Evolutionary conservation across 2,888 invertebrate species (phyloP), one percentile per base, ranked within the genome.

Genomic region (Hypena proboscidalis): DNA sequence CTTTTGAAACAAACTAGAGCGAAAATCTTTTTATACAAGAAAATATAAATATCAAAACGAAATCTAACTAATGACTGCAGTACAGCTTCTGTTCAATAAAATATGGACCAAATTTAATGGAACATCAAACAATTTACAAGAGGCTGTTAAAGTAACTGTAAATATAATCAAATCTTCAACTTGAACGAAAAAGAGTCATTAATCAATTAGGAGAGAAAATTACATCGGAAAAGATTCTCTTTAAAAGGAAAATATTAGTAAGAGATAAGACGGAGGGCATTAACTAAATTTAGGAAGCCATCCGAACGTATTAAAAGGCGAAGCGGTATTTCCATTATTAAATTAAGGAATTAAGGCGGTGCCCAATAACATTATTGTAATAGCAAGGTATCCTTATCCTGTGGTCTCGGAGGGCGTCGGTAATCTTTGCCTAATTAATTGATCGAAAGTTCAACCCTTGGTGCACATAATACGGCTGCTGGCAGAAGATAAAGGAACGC

Each of bases 401-500:
- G 64, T 47, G 70, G 74, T 77, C 82, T 79, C 54, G 66, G 77
- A 73, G 83, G 72, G 78, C 58, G 77, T 71, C 74, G 70, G 74
- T 84, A 86, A 86, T 85, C 85, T 84, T 77, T 77, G 79, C 74
- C 77, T 87, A 90, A 90, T 90, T 89, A 90, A 90, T 90, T 88
- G 88, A 90, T 90, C 78, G 88, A 88, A 89, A 89, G 79, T 86
- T 87, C 80, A 85, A 77, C 86, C 87, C 85, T 79, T 77, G 69
- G 80, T 79, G 83, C 85, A 82, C 81, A 83, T 85, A 85, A 84
- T 85, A 85, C 73, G 83, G 75, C 83, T 85, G 88, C 84, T 83
- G 77, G 78, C 79, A 70, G 65, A 73, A 85, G 88, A 89, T 89
- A 89, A 88, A 89, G 84, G 84, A 75, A 77, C 62, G 77, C 85